A percentile compares a stretch with the other conserved stretches of the same genome.
phyloP scores from a whole-genome alignment of 2,113 vertebrate species.

The Channa argus region DNA sequence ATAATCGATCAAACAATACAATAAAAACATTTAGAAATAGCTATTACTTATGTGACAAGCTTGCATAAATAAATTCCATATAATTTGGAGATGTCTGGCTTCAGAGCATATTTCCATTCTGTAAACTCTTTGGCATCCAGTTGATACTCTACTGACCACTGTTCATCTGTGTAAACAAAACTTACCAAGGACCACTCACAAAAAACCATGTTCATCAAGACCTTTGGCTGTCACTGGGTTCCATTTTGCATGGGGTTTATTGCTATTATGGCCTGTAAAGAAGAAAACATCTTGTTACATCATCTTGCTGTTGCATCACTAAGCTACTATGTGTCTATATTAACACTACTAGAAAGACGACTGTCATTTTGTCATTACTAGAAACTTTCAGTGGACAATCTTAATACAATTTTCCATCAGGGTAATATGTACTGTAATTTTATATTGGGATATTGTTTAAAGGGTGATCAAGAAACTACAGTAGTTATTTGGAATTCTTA shows the following conservation, averaged over 20 bases:
- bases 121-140: slow-evolving; percentile 82
- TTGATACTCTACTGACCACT: slow-evolving; percentile 51
- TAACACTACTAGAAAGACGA: slow-evolving; percentile 14
- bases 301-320: neutral
- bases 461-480: too few species aligned
- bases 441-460: too few species aligned
- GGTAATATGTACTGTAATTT: neutral
- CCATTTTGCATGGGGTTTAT: slow-evolving; percentile 86
- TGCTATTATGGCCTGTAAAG: slow-evolving; percentile 82
- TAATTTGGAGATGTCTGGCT: slow-evolving; percentile 44
- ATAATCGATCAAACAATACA: slow-evolving; percentile 43
- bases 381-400: neutral
- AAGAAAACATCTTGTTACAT: slow-evolving; percentile 37
- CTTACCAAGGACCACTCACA: slow-evolving; percentile 77
- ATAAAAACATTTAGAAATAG: slow-evolving; percentile 48
- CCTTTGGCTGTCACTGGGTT: slow-evolving; percentile 84
- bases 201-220: slow-evolving; percentile 83
- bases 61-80: slow-evolving; percentile 71
- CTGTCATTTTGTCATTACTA: slow-evolving; percentile 7
- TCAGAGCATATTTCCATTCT: slow-evolving; percentile 60
- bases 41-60: slow-evolving; percentile 55
- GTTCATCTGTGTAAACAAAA: slow-evolving; percentile 63
- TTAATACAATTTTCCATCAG: neutral
- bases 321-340: slow-evolving; percentile 9
- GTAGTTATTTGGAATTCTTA: too few species aligned